A percentile compares a stretch with the other conserved stretches of the same genome.
phyloP scores from a whole-genome alignment of 2,113 vertebrate species.

The Leptobrachium leishanense region DNA sequence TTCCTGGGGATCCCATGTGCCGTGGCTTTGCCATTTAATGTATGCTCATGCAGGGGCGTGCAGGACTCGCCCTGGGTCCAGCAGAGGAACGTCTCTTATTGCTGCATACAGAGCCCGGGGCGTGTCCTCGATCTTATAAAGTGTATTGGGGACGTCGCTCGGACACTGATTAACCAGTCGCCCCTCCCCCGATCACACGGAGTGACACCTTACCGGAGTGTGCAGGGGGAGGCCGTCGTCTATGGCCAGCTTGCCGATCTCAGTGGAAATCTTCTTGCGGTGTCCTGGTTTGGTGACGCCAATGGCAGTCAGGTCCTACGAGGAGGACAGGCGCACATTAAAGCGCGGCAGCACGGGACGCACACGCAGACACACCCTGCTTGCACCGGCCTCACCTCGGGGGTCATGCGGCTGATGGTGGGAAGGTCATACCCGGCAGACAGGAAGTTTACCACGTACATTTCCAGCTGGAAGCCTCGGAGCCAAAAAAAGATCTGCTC shows the following conservation, averaged over 20 bases:
- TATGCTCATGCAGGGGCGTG: too few species aligned
- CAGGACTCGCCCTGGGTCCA: too few species aligned
- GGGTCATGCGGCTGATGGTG: conserved; percentile 96
- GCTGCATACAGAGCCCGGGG: too few species aligned
- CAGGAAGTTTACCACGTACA: conserved; percentile 86
- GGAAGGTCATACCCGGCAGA: conserved; percentile 89
- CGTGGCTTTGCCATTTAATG: too few species aligned
- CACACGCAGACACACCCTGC: too few species aligned
- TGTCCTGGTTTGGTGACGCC: conserved; percentile 95
- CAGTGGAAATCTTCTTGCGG: conserved; percentile 91
- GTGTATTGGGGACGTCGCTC: too few species aligned
- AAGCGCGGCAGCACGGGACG: too few species aligned
- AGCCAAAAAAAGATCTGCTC: conserved; percentile 95
- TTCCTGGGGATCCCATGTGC: too few species aligned
- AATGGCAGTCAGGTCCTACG: conserved; percentile 91
- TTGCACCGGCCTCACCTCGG: conserved; percentile 75
- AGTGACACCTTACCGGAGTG: conserved; percentile 86
- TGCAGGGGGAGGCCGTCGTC: conserved; percentile 91
- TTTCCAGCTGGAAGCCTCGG: conserved; percentile 90
- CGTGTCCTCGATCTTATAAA: too few species aligned
- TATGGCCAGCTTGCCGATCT: conserved; percentile 88
- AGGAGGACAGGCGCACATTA: background rate
- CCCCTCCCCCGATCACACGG: too few species aligned
- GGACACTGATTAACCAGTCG: too few species aligned
- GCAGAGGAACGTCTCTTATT: too few species aligned